Conservation (phyloP, 2,888 invertebrate genomes). For the Gasteruption jaculator region DNA sequence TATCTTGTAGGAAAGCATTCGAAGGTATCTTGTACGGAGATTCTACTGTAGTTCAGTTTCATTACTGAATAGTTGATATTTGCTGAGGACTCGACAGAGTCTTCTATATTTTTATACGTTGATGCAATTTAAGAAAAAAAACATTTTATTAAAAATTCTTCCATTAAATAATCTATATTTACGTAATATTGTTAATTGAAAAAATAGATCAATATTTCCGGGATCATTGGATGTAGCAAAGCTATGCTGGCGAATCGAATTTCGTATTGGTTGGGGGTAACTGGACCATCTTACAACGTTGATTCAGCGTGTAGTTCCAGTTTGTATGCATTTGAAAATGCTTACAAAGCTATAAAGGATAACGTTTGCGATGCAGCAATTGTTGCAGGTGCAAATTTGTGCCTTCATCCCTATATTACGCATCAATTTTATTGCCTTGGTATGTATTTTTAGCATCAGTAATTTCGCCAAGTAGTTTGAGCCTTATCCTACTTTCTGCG, state of each 20-base stretch:
- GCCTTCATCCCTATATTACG: conserved; percentile 82
- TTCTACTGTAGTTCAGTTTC: no score
- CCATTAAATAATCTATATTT: background rate
- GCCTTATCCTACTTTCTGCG: no score
- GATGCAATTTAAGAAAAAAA: no score
- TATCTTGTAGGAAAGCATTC: no score
- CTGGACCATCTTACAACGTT: conserved; percentile 82
- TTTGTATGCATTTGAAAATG: conserved; percentile 80
- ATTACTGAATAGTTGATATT: no score
- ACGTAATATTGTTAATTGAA: no score
- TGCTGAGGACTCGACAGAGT: no score
- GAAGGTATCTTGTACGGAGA: no score
- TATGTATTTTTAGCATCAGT: no score
- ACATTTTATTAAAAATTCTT: background rate
- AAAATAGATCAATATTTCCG: conserved; percentile 57
- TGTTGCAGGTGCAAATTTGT: conserved; percentile 82
- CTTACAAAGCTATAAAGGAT: conserved; percentile 69
- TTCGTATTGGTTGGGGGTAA: conserved; percentile 82
- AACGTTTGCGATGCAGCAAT: conserved; percentile 86
- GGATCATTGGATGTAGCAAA: conserved; percentile 74
- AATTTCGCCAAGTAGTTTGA: no score
- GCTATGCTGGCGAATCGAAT: conserved; percentile 93
- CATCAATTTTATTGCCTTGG: conserved; percentile 74
- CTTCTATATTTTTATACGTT: no score
- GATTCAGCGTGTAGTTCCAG: conserved; percentile 97